phyloP scores from a whole-genome alignment of 2,113 vertebrate genomes.

The Corvus cornix region DNA sequence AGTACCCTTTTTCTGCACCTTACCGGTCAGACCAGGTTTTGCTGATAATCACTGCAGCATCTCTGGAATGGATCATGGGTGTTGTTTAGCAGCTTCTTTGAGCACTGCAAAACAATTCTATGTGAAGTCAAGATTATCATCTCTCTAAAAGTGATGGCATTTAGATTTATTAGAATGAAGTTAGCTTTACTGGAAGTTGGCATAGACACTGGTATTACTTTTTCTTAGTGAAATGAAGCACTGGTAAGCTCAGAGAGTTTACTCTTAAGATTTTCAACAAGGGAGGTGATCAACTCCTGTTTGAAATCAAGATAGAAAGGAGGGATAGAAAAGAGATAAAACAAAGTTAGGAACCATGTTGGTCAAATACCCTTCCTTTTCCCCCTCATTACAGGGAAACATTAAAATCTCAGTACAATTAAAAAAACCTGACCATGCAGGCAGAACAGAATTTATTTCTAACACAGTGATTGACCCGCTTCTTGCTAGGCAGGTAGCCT shows the following conservation, averaged over 20 bases:
- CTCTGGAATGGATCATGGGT: background rate
- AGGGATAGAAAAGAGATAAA: background rate
- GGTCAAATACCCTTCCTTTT: background rate
- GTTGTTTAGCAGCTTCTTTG: background rate
- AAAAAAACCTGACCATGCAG: background rate
- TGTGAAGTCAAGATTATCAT: background rate
- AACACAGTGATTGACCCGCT: background rate
- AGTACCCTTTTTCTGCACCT: background rate
- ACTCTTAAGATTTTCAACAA: background rate
- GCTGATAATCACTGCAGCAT: background rate
- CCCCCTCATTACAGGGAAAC: background rate
- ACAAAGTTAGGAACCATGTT: background rate
- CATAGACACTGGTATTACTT: background rate
- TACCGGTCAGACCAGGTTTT: background rate
- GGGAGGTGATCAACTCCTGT: background rate
- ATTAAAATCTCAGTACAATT: background rate
- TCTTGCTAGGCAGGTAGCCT: background rate
- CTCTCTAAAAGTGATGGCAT: background rate
- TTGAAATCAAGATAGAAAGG: background rate
- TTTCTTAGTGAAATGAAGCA: background rate
- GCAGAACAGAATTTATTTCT: background rate
- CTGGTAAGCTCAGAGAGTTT: background rate
- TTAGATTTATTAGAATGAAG: background rate
- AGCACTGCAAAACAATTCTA: background rate
- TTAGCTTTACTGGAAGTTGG: background rate